A percentile compares a stretch with the other conserved stretches of the same genome.
These are phyloP conservation scores for Acronicta psi DNA, from an alignment of 2,888 invertebrate species.

Conservation along the genomic window DNA sequence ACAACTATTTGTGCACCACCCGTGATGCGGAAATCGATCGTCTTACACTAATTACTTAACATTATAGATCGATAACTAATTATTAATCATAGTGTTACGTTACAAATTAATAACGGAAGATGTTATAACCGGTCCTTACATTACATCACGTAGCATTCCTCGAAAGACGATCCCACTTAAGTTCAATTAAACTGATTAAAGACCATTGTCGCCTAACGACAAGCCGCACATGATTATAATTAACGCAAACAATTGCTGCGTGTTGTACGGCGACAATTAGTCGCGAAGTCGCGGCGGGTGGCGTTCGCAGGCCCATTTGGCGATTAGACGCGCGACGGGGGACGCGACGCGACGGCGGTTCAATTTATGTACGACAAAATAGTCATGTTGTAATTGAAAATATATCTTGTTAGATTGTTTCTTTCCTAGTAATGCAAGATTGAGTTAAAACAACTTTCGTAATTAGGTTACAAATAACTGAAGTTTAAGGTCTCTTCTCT, in stretches of 20 bases:
- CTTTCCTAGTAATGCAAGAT: too few species aligned
- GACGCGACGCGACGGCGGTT: constrained; percentile 19
- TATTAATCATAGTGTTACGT: too few species aligned
- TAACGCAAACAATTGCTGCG: constrained; percentile 19
- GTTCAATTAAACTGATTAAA: constrained; percentile 39
- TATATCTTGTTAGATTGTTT: neutral
- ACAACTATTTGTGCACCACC: too few species aligned
- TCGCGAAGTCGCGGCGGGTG: constrained; percentile 38
- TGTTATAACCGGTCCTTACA: neutral
- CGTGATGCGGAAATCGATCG: neutral
- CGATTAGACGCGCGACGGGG: constrained; percentile 50
- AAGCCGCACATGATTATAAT: constrained; percentile 31
- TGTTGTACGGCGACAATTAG: constrained; percentile 43
- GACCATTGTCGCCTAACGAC: constrained; percentile 26
- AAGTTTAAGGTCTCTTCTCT: too few species aligned
- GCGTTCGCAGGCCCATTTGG: constrained; percentile 32
- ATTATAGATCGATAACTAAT: too few species aligned
- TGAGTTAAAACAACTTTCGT: too few species aligned
- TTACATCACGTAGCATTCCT: constrained; percentile 7
- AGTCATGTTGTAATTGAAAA: neutral
- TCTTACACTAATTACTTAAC: neutral
- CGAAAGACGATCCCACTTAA: constrained; percentile 34
- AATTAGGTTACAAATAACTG: too few species aligned
- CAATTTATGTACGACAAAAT: constrained; percentile 1
- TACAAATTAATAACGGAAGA: too few species aligned